A percentile compares a stretch with the other conserved stretches of the same genome.
Evolutionary conservation across 2,113 vertebrate species (phyloP).

Genomic region (Pedetes capensis): DNA sequence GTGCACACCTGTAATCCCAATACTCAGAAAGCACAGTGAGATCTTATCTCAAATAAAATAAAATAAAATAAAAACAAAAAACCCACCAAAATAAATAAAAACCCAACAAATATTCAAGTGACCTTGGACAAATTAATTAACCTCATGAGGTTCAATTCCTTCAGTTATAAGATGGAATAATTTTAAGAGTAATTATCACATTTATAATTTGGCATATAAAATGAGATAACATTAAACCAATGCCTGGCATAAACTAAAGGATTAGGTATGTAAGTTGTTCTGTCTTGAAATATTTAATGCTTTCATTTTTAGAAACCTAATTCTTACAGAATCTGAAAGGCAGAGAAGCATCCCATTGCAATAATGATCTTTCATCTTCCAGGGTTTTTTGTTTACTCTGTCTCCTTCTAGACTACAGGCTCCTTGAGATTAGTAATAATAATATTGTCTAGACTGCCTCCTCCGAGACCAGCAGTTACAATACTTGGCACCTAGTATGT

Average conservation of each 20-base stretch:
- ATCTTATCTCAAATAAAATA: too few relatives aligned
- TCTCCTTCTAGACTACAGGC: neutral
- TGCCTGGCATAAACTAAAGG: neutral
- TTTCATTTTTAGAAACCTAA: neutral
- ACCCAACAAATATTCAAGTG: neutral
- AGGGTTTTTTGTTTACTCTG: neutral
- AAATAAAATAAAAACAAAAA: too few relatives aligned
- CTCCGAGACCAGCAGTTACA: neutral
- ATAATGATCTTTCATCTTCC: neutral
- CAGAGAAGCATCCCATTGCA: neutral
- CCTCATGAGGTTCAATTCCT: neutral
- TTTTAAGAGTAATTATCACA: neutral
- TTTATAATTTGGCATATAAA: neutral
- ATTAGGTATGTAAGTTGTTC: neutral
- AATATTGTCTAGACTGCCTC: neutral
- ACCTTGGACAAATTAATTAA: neutral
- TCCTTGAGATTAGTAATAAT: neutral
- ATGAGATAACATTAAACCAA: neutral
- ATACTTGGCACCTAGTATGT: neutral
- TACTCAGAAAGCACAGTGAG: too few relatives aligned
- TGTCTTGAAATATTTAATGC: neutral
- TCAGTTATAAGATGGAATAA: neutral
- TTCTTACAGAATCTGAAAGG: neutral
- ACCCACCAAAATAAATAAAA: too few relatives aligned
- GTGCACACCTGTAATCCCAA: too few relatives aligned